A percentile compares a stretch with the other conserved stretches of the same genome.
Conservation (phyloP, 2,113 vertebrate genomes). For the Rhadina sibilatrix region DNA sequence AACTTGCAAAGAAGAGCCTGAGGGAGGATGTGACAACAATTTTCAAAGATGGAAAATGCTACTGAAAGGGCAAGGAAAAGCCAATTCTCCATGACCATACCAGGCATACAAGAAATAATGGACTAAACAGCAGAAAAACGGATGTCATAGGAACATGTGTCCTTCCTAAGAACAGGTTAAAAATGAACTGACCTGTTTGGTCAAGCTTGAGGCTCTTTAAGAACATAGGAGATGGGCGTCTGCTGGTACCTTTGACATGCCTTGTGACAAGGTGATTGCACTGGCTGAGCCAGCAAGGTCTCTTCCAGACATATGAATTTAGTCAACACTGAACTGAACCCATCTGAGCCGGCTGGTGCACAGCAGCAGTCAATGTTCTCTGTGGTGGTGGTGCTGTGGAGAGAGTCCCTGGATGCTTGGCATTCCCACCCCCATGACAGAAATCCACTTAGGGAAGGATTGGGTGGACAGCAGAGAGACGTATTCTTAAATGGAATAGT, state of each 20-base stretch:
- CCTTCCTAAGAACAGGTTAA: background rate
- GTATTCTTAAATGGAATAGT: background rate
- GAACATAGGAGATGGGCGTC: background rate
- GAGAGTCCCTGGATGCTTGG: background rate
- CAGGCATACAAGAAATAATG: background rate
- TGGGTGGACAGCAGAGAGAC: background rate
- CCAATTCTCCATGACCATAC: background rate
- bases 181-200: background rate
- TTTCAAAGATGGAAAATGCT: background rate
- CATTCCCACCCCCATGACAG: background rate
- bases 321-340: background rate
- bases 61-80: background rate
- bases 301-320: background rate
- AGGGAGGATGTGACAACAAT: background rate
- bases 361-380: accelerated
- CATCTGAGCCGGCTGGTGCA: background rate
- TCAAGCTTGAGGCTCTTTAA: background rate
- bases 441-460: background rate
- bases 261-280: background rate
- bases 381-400: background rate
- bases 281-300: background rate
- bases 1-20: background rate
- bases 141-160: background rate
- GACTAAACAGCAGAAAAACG: background rate
- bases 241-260: background rate